Conservation (phyloP, 2,797 vertebrate genomes). For the Xyrichtys novacula region DNA sequence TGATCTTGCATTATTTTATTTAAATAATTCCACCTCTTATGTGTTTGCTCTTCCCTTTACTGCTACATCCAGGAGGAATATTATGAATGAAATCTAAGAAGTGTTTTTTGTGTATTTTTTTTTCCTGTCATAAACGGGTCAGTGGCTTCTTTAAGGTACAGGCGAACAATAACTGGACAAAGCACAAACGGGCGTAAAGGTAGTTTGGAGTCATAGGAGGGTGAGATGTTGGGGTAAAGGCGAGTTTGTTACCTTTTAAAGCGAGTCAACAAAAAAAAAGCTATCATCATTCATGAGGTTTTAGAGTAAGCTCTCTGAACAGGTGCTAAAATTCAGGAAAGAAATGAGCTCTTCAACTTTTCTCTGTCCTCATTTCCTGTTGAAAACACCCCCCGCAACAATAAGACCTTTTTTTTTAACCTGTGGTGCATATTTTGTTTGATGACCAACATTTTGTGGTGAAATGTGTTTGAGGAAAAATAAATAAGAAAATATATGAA, state of each 20-base stretch:
- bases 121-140: not conserved
- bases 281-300: not conserved
- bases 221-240: not conserved
- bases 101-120: not conserved
- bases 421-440: slow-evolving; percentile 34
- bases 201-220: not conserved
- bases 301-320: slow-evolving; percentile 18
- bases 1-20: slow-evolving; percentile 22
- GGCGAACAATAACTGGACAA: slow-evolving; percentile 7
- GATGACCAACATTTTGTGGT: slow-evolving; percentile 32
- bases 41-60: slow-evolving; percentile 41
- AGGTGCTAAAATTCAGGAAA: slow-evolving; percentile 65
- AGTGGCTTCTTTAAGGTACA: not conserved
- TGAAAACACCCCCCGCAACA: not conserved
- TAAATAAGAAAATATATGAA: not conserved
- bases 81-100: slow-evolving; percentile 14
- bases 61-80: slow-evolving; percentile 27
- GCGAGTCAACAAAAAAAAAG: not conserved
- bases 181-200: slow-evolving; percentile 55
- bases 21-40: slow-evolving; percentile 2
- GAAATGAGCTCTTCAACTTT: not conserved
- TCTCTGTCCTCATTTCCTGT: slow-evolving; percentile 18
- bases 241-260: slow-evolving; percentile 8
- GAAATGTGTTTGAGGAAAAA: slow-evolving; percentile 1
- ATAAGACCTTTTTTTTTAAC: slow-evolving; percentile 31